Conservation (phyloP, 2,113 vertebrate genomes). For the Macrotis lagotis region DNA sequence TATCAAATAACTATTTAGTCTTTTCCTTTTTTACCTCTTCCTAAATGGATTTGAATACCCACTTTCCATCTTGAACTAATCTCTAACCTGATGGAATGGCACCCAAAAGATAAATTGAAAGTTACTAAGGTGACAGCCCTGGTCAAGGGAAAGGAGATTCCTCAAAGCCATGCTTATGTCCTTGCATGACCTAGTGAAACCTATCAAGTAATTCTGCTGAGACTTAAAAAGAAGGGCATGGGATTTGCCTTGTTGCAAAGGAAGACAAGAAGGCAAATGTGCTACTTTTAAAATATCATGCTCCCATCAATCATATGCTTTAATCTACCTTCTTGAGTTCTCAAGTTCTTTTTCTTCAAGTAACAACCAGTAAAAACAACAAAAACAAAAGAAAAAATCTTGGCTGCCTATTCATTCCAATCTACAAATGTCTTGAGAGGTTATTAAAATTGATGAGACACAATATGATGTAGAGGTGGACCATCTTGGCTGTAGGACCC, state of each 20-base stretch:
- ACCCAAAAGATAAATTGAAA: neutral
- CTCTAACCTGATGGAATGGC: slow-evolving; percentile 11
- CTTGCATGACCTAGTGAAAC: slow-evolving; percentile 15
- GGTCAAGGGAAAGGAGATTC: neutral
- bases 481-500: neutral
- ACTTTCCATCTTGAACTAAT: neutral
- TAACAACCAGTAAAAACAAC: neutral
- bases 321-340: neutral
- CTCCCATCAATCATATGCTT: neutral
- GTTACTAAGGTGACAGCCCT: neutral
- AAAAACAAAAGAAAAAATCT: neutral
- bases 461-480: neutral
- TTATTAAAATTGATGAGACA: neutral
- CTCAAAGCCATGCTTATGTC: neutral
- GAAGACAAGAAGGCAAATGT: neutral
- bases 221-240: neutral
- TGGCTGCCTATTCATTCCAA: neutral
- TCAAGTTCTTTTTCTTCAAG: neutral
- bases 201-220: slow-evolving; percentile 44
- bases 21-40: neutral
- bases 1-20: neutral
- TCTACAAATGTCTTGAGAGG: slow-evolving; percentile 27
- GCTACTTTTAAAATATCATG: neutral
- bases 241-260: neutral
- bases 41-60: neutral